Evolutionary conservation across 2,888 invertebrate species (phyloP), one percentile per base, ranked within the genome.

Genomic region (Trichogramma dendrolimi): DNA sequence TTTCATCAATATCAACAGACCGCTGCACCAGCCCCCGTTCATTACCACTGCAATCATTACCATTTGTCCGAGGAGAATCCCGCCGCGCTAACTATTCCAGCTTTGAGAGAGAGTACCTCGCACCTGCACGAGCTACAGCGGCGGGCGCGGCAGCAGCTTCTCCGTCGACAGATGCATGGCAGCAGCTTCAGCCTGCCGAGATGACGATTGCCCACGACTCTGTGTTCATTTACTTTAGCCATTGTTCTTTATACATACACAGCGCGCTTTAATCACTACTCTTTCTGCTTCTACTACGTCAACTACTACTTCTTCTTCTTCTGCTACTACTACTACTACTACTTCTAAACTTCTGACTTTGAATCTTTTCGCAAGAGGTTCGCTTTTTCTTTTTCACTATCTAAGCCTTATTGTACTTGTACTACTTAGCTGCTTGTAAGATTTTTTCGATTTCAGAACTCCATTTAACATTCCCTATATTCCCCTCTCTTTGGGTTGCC

Each of bases 171-270:
- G 68, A 70, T 74, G 64, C 75, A 67, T 3, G 27, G 27, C 27
- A 72, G 70, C 70, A 71, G 75, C 67, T 69, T 73, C 57, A 75
- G 74, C 57, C 66, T 77, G 60, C 74, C 75, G 67, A 77, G 77
- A 77, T 76, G 76, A 73, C 73, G 73, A 55, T 70, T 65, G 67
- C 56, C 66, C 55, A 58, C 58, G 51, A 50, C 59, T 61, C 56
- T 63, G 55, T 43, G 57, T 56, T 65, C 42, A 6, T 41, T 14
- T 46, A 11, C 48, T 8, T 43, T 47, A 14, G 48, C 50, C 50
- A 42, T 52, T 67, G 52, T 57, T 59, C 47, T 58, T 27, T 54
- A 63, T 63, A 59, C 53, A 42, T 60, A 62, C 67, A 61, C 65
- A 70, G 67, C 69, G 67, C 67, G 57, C 64, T 58, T 27, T 27